These are phyloP conservation scores for Plemyria rubiginata DNA, from an alignment of 2,888 invertebrate genomes.

Conservation along the genomic window DNA sequence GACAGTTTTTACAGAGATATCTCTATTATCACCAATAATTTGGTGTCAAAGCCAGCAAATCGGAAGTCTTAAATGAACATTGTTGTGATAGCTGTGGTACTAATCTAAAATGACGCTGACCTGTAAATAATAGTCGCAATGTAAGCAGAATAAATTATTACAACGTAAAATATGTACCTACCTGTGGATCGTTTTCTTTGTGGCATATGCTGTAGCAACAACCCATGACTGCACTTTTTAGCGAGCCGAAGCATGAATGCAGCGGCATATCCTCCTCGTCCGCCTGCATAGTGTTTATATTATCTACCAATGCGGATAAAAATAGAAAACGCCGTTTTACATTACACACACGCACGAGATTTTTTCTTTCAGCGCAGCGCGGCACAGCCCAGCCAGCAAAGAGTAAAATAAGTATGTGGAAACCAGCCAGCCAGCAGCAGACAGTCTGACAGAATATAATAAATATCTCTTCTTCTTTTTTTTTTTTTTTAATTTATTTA, in stretches of 20 bases:
- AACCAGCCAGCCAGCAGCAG: no score
- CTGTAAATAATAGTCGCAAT: slow-evolving; percentile 12
- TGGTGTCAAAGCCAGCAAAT: slow-evolving; percentile 30
- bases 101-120: slow-evolving; percentile 3
- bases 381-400: no score
- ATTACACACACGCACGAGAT: slow-evolving; percentile 60
- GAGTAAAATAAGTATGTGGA: no score
- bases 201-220: slow-evolving; percentile 90
- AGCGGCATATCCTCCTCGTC: slow-evolving; percentile 73
- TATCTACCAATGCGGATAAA: slow-evolving; percentile 66
- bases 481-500: no score
- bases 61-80: slow-evolving; percentile 34
- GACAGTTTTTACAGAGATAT: slow-evolving; percentile 17
- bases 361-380: no score
- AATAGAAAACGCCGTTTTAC: slow-evolving; percentile 74
- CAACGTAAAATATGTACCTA: slow-evolving; percentile 76
- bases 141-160: slow-evolving; percentile 22
- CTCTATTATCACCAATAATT: slow-evolving; percentile 45
- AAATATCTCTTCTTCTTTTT: no score
- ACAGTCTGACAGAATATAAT: no score
- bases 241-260: slow-evolving; percentile 81
- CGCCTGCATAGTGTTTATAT: slow-evolving; percentile 79
- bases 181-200: slow-evolving; percentile 88
- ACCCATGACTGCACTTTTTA: slow-evolving; percentile 85
- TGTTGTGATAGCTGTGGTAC: slow-evolving; percentile 25